These are phyloP conservation scores for Coreius guichenoti DNA, from an alignment of 2,797 vertebrate genomes.

Conservation along the genomic window DNA sequence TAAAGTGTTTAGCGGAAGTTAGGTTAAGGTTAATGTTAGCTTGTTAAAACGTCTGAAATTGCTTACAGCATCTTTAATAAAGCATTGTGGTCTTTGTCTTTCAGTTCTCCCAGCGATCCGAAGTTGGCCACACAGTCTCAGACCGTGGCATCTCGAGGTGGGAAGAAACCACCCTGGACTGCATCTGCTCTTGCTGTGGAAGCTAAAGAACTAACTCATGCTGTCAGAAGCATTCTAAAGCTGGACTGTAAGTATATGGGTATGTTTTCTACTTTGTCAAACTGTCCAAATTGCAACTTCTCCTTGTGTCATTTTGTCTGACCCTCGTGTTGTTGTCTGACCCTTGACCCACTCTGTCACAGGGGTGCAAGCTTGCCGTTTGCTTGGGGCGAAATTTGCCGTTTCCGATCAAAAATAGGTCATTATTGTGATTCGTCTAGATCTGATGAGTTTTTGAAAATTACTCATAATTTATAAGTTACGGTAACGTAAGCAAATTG, in stretches of 20 bases:
- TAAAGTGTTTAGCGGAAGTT: neutral
- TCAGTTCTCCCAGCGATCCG: slow-evolving; percentile 77
- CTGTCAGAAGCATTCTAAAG: slow-evolving; percentile 84
- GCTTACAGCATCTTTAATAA: neutral
- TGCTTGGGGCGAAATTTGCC: too few relatives aligned
- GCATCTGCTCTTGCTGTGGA: slow-evolving; percentile 81
- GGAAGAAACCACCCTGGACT: slow-evolving; percentile 73
- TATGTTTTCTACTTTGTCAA: neutral
- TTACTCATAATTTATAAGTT: too few relatives aligned
- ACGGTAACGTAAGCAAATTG: too few relatives aligned
- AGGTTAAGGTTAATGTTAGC: neutral
- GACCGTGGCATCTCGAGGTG: slow-evolving; percentile 66
- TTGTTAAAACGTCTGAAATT: neutral
- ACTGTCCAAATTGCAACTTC: neutral
- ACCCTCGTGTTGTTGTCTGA: neutral
- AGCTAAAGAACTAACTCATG: slow-evolving; percentile 85
- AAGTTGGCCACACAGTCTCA: slow-evolving; percentile 72
- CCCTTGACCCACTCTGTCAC: neutral
- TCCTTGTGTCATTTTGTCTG: neutral
- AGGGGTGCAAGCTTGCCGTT: too few relatives aligned
- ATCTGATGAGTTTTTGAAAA: too few relatives aligned
- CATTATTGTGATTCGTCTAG: too few relatives aligned
- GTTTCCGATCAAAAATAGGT: too few relatives aligned
- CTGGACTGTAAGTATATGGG: slow-evolving; percentile 85
- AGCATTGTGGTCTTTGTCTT: slow-evolving; percentile 36